Evolutionary conservation across 1,140 invertebrate species (phyloP).

Genomic region (Venturia canescens): DNA sequence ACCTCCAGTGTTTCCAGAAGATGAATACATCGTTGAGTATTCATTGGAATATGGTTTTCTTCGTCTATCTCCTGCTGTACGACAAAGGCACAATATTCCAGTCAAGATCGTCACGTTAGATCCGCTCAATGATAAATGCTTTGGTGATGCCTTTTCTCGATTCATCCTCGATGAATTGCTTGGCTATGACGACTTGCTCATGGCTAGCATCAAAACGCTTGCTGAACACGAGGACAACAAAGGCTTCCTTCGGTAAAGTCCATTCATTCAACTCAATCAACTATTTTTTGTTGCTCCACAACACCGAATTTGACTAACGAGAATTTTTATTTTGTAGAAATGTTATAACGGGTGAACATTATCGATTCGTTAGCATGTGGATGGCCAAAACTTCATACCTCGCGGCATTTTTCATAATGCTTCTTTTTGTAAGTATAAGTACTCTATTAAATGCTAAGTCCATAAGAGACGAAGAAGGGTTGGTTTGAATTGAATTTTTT

Average conservation of each 20-base stretch:
- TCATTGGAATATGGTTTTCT: slow-evolving; percentile 98
- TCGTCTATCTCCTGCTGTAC: slow-evolving; percentile 89
- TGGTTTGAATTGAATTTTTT: no score
- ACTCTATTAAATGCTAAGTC: no score
- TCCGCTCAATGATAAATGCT: slow-evolving; percentile 92
- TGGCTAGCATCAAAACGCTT: slow-evolving; percentile 96
- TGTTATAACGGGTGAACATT: slow-evolving; percentile 98
- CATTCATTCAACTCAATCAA: not conserved
- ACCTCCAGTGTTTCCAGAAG: slow-evolving; percentile 86
- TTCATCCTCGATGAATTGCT: slow-evolving; percentile 95
- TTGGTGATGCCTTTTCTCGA: slow-evolving; percentile 94
- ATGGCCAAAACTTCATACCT: slow-evolving; percentile 95
- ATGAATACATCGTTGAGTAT: slow-evolving; percentile 98
- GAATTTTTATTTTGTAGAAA: slow-evolving; percentile 81
- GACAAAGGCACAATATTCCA: slow-evolving; percentile 92
- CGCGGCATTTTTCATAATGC: slow-evolving; percentile 97
- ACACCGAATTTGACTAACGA: not conserved
- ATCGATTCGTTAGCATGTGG: slow-evolving; percentile 98
- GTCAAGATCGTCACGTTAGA: slow-evolving; percentile 95
- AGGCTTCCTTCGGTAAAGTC: slow-evolving; percentile 88
- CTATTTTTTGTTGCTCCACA: no score
- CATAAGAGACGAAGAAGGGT: no score
- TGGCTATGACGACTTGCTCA: slow-evolving; percentile 97
- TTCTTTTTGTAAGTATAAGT: slow-evolving; percentile 95
- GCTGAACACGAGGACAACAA: slow-evolving; percentile 98